Evolutionary conservation across 2,113 vertebrate genomes (phyloP).

Genomic region (Vulpes ferrilata): DNA sequence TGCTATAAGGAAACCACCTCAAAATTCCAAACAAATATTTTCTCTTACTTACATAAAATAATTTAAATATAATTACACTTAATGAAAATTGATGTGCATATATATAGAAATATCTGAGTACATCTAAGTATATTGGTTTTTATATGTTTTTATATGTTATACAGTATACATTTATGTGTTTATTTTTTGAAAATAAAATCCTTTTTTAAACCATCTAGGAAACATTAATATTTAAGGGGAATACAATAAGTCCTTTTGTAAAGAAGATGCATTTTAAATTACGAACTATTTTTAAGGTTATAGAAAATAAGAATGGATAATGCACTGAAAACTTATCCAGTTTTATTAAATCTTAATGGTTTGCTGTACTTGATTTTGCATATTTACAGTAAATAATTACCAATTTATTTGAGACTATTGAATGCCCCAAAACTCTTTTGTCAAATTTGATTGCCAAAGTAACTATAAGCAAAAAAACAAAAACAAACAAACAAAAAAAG

Average conservation of each 20-base stretch:
- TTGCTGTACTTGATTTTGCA: neutral
- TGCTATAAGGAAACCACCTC: neutral
- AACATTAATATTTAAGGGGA: slow-evolving; percentile 20
- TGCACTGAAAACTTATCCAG: neutral
- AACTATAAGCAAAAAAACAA: neutral
- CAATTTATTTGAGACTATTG: neutral
- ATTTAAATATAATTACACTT: neutral
- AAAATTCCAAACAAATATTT: neutral
- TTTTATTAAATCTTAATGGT: slow-evolving; percentile 32
- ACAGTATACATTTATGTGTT: neutral
- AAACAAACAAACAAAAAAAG: neutral
- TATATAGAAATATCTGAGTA: neutral
- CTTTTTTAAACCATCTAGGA: neutral
- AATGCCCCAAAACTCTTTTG: neutral
- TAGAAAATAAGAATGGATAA: neutral
- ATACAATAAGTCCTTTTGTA: neutral
- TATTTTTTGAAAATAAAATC: slow-evolving; percentile 26
- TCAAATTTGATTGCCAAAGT: neutral
- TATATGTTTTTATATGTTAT: neutral
- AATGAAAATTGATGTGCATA: slow-evolving; percentile 10
- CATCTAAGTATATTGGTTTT: neutral
- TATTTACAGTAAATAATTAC: slow-evolving; percentile 22
- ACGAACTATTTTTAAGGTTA: neutral
- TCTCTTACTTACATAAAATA: slow-evolving; percentile 21
- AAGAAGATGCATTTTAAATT: slow-evolving; percentile 6